These are phyloP conservation scores for Digitonthophagus gazella DNA, from an alignment of 2,888 invertebrate species.

Conservation along the genomic window DNA sequence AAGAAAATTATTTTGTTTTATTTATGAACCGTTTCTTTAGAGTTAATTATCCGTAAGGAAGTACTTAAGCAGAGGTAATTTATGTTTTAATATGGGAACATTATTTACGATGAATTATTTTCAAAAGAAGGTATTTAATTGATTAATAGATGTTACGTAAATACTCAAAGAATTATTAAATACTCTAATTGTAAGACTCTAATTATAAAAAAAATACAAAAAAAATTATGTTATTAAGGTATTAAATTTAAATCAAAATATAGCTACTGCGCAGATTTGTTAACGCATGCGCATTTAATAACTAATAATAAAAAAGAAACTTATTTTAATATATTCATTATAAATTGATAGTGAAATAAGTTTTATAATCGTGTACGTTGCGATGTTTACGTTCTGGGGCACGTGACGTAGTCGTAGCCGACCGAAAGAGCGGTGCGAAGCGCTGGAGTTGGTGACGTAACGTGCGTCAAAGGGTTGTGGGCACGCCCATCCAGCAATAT, in stretches of 20 bases:
- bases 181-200: no score
- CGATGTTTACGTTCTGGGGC: no score
- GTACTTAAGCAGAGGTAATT: neutral
- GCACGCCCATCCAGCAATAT: conserved; percentile 66
- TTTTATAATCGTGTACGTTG: no score
- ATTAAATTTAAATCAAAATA: neutral
- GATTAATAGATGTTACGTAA: no score
- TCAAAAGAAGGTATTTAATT: no score
- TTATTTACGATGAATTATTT: neutral
- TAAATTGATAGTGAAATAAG: no score
- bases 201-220: neutral
- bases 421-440: neutral
- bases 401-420: no score
- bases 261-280: no score
- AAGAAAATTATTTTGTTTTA: neutral
- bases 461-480: conserved; percentile 44
- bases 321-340: no score
- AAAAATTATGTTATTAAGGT: neutral
- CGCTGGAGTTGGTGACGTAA: conserved; percentile 38
- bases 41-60: neutral
- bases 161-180: no score
- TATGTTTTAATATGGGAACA: neutral
- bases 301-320: no score
- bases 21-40: neutral
- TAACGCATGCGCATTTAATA: no score